Percentiles rank a stretch among this genome's conserved stretches.
Conservation (phyloP, 2,113 vertebrate species). For the Prolemur simus region DNA sequence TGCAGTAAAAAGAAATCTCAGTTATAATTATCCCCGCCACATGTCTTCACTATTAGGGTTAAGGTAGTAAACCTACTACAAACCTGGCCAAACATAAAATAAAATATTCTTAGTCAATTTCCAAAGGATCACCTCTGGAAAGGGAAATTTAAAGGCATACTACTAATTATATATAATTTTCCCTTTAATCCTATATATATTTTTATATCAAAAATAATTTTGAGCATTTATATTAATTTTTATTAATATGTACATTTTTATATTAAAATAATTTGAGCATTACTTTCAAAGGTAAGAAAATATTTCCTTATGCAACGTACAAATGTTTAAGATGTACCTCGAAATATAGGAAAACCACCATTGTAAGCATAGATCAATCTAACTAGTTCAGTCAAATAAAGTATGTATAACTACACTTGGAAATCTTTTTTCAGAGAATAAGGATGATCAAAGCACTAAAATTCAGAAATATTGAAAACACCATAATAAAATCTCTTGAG, state of each 20-base stretch:
- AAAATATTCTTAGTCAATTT: neutral
- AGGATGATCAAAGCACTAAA: neutral
- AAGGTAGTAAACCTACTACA: neutral
- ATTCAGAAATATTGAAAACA: constrained; percentile 16
- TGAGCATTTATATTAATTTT: neutral
- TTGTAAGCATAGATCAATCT: neutral
- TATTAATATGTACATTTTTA: too few species aligned
- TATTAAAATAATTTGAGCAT: neutral
- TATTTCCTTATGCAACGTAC: neutral
- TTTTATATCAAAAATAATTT: neutral
- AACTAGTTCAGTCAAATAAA: constrained; percentile 37
- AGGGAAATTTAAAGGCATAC: neutral
- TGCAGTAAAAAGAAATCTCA: neutral
- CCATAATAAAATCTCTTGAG: neutral
- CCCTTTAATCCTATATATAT: neutral
- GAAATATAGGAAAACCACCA: neutral
- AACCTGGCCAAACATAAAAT: neutral
- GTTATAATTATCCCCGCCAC: neutral
- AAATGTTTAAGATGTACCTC: neutral
- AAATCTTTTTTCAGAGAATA: neutral
- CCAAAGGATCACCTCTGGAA: neutral
- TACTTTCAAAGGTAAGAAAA: neutral
- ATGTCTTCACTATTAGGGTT: neutral
- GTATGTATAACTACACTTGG: neutral
- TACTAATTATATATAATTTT: neutral